phyloP scores from a whole-genome alignment of 2,113 vertebrate species.

The Python bivittatus region DNA sequence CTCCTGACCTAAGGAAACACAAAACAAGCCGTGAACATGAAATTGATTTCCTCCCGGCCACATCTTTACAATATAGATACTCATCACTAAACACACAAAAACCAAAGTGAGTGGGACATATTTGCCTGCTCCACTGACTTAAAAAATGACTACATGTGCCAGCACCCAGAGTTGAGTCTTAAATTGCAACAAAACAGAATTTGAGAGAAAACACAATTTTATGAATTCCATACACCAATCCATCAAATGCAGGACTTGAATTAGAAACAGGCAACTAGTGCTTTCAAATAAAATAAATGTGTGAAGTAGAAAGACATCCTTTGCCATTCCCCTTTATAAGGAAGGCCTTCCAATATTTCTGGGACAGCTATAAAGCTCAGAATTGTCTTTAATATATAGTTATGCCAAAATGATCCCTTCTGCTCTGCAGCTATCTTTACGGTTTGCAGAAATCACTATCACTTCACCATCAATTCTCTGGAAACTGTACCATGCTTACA shows the following conservation, averaged over 20 bases:
- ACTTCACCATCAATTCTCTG: not conserved
- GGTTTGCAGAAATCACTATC: not conserved
- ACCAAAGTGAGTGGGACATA: not conserved
- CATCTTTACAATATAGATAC: not conserved
- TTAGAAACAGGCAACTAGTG: not conserved
- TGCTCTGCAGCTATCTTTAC: not conserved
- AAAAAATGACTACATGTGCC: constrained; percentile 3
- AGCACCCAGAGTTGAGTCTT: not conserved
- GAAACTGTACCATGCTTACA: not conserved
- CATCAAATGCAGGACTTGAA: not conserved
- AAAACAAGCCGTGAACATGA: not conserved
- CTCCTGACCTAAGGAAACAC: not conserved
- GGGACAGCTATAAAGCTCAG: not conserved
- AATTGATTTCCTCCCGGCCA: constrained; percentile 1
- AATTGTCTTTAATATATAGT: not conserved
- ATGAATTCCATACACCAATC: not conserved
- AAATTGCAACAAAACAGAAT: constrained; percentile 2
- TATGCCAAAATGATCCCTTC: not conserved
- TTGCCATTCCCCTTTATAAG: not conserved
- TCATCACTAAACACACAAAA: not conserved
- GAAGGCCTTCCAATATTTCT: not conserved
- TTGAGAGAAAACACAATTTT: not conserved
- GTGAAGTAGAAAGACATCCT: not conserved
- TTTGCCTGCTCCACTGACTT: constrained; percentile 20
- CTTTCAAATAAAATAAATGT: not conserved